Percentiles rank a stretch among this genome's conserved stretches.
Evolutionary conservation across 2,888 invertebrate genomes (phyloP).

Genomic region (Ecliptopera silaceata): DNA sequence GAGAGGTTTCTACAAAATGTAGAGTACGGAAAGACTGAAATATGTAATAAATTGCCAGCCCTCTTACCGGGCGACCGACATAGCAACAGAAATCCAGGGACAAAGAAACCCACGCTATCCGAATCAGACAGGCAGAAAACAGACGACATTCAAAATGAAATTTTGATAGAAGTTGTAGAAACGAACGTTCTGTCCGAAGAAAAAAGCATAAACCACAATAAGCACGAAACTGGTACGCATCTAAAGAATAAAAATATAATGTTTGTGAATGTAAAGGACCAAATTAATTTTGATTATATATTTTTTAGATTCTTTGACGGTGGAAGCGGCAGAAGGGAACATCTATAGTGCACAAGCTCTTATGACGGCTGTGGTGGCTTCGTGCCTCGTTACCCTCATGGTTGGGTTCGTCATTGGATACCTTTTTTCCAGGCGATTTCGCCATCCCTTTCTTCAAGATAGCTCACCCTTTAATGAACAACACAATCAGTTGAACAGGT

Average conservation of each 20-base stretch:
- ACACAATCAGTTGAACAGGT: conserved; percentile 90
- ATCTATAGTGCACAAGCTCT: conserved; percentile 92
- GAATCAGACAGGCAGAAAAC: conserved; percentile 81
- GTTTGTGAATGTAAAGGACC: neutral
- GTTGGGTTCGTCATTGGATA: conserved; percentile 93
- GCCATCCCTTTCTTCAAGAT: conserved; percentile 87
- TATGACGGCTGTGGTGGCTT: conserved; percentile 90
- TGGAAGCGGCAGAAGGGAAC: conserved; percentile 84
- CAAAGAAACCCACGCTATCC: conserved; percentile 68
- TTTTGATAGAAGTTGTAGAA: conserved; percentile 85
- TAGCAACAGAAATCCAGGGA: conserved; percentile 71
- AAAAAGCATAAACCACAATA: conserved; percentile 74
- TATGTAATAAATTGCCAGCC: conserved; percentile 78
- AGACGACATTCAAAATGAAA: conserved; percentile 85
- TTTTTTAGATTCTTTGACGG: conserved; percentile 67
- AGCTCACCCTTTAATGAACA: conserved; percentile 90
- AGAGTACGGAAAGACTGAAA: conserved; percentile 85
- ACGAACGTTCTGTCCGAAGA: conserved; percentile 84
- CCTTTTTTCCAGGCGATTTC: conserved; percentile 90
- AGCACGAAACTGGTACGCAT: conserved; percentile 73
- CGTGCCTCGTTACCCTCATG: conserved; percentile 90
- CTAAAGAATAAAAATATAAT: neutral
- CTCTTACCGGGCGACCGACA: conserved; percentile 68
- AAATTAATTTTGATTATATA: neutral
- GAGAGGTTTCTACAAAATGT: conserved; percentile 89